Evolutionary conservation across 1,140 invertebrate genomes (phyloP).

Genomic region (Pseudomyrmex flavicornis): DNA sequence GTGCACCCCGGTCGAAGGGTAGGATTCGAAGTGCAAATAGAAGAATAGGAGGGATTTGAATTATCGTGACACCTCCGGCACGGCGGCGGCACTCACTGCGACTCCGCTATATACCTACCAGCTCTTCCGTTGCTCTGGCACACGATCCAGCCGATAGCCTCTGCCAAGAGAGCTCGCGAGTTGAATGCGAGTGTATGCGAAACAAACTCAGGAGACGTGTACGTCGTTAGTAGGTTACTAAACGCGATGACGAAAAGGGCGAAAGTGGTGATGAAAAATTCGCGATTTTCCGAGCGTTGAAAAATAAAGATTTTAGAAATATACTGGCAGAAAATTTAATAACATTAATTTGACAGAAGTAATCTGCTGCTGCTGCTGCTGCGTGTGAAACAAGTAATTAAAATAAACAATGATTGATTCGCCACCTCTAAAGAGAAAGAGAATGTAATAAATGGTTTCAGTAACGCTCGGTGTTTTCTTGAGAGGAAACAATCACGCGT

Average conservation of each 20-base stretch:
- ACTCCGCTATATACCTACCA: constrained; percentile 27
- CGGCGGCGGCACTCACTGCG: constrained; percentile 9
- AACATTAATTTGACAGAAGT: constrained; percentile 6
- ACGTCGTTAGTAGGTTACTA: constrained; percentile 62
- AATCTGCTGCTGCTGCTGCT: neutral
- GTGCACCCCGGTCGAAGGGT: constrained; percentile 63
- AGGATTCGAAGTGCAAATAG: constrained; percentile 83
- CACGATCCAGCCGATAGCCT: constrained; percentile 71
- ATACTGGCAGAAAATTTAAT: neutral
- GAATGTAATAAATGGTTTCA: constrained; percentile 19
- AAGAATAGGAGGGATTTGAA: constrained; percentile 77
- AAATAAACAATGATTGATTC: constrained; percentile 4
- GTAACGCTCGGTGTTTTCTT: neutral
- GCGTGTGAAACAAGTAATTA: neutral
- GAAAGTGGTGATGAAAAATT: constrained; percentile 25
- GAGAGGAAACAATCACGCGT: constrained; percentile 11
- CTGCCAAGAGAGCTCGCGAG: constrained; percentile 62
- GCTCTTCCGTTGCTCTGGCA: constrained; percentile 43
- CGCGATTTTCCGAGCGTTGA: too few species aligned
- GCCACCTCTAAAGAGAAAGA: neutral
- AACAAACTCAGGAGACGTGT: constrained; percentile 32
- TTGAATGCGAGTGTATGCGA: constrained; percentile 63
- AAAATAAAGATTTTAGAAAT: neutral
- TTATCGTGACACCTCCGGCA: constrained; percentile 79
- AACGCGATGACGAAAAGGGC: constrained; percentile 39